These are phyloP conservation scores for Pseudorhombus dupliciocellatus DNA, from an alignment of 2,113 vertebrate species.

Conservation along the genomic window DNA sequence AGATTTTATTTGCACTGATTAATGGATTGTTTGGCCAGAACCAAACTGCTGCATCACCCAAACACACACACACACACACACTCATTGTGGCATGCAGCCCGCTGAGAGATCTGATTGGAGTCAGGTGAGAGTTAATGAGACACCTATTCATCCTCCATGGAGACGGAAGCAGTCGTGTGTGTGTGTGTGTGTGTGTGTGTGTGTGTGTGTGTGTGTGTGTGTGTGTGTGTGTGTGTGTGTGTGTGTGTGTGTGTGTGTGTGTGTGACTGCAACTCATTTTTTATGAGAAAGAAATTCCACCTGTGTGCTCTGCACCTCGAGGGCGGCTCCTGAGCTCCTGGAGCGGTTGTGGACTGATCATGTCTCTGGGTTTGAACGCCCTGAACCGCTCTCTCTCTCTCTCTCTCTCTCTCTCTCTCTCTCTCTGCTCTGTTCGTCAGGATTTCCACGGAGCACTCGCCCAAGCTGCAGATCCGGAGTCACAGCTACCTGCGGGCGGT, in stretches of 20 bases:
- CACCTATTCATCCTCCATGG: constrained; percentile 50
- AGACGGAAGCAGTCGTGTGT: background rate
- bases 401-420: background rate
- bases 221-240: constrained; percentile 8
- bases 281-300: background rate
- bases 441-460: constrained; percentile 96
- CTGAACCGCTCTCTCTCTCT: background rate
- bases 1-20: constrained; percentile 51
- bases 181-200: constrained; percentile 9
- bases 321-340: constrained; percentile 57
- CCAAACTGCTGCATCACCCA: constrained; percentile 35
- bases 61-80: constrained; percentile 18
- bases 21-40: constrained; percentile 49
- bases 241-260: constrained; percentile 2
- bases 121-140: constrained; percentile 68
- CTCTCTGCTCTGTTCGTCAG: constrained; percentile 67
- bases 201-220: constrained; percentile 1
- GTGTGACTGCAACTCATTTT: background rate
- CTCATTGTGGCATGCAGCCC: constrained; percentile 39
- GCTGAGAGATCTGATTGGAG: constrained; percentile 49
- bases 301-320: constrained; percentile 50
- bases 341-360: constrained; percentile 60
- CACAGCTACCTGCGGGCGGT: constrained; percentile 99
- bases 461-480: constrained; percentile 98
- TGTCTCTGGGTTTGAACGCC: constrained; percentile 43